Percentiles rank a stretch among this genome's conserved stretches.
These are phyloP conservation scores for Drosophila pseudotalamancana DNA, from an alignment of 2,888 invertebrate species.

Conservation along the genomic window DNA sequence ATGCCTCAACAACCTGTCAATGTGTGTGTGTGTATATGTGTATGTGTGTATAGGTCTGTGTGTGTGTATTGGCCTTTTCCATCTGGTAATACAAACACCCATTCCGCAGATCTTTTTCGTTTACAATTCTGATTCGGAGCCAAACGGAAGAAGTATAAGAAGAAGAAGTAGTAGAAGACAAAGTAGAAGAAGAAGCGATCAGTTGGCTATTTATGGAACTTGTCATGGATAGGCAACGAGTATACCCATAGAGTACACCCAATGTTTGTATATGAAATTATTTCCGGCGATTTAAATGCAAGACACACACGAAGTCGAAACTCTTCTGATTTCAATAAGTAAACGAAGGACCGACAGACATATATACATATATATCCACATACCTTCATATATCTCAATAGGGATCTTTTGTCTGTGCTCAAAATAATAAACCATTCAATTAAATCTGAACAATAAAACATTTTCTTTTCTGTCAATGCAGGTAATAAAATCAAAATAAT, in stretches of 20 bases:
- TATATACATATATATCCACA: conserved; percentile 8
- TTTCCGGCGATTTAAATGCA: conserved; percentile 78
- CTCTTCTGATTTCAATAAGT: conserved; percentile 46
- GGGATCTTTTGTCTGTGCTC: background rate
- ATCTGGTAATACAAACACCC: conserved; percentile 47
- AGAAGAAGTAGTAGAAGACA: too few relatives aligned
- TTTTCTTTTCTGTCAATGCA: too few relatives aligned
- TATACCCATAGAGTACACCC: conserved; percentile 27
- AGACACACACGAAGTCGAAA: conserved; percentile 72
- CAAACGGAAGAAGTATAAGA: conserved; percentile 59
- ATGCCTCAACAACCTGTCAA: conserved; percentile 16
- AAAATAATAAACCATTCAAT: background rate
- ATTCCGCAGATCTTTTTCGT: conserved; percentile 43
- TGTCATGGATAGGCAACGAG: conserved; percentile 51
- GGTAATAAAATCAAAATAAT: too few relatives aligned
- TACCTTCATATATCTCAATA: background rate
- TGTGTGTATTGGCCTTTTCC: conserved; percentile 27
- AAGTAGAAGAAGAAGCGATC: too few relatives aligned
- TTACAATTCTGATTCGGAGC: conserved; percentile 43
- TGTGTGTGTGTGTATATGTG: conserved; percentile 12
- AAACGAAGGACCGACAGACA: conserved; percentile 31
- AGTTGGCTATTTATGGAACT: conserved; percentile 75
- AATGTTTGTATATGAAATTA: conserved; percentile 64
- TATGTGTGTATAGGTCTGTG: conserved; percentile 11
- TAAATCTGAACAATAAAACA: too few relatives aligned